A percentile compares a stretch with the other conserved stretches of the same genome.
Evolutionary conservation across 2,888 invertebrate genomes (phyloP).

Genomic region (Philaethria dido): DNA sequence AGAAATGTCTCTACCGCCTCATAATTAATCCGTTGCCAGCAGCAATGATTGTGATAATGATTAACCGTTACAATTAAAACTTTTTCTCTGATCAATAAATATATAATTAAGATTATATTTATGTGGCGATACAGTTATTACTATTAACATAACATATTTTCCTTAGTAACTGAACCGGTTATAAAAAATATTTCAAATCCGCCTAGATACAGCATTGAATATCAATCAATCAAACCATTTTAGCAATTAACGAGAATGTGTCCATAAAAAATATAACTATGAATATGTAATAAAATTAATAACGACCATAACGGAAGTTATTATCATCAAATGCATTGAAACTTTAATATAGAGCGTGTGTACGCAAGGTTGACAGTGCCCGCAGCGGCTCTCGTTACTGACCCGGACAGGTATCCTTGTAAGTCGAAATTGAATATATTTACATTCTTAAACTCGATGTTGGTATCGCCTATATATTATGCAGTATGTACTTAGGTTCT

Average conservation of each 20-base stretch:
- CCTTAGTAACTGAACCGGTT: conserved; percentile 2
- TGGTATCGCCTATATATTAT: conserved; percentile 9
- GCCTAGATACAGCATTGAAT: not conserved
- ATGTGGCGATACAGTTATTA: not conserved
- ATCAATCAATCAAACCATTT: not conserved
- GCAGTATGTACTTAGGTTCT: not conserved
- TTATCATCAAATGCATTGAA: conserved; percentile 9
- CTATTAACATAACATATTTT: not conserved
- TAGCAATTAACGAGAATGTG: not conserved
- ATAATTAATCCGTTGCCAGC: no score
- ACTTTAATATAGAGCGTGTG: conserved; percentile 4
- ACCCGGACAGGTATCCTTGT: conserved; percentile 25
- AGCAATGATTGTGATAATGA: no score
- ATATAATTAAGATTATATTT: not conserved
- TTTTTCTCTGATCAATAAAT: not conserved
- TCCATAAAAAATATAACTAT: not conserved
- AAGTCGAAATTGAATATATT: conserved; percentile 21
- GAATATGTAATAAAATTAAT: not conserved
- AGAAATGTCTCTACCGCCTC: no score
- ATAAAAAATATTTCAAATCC: not conserved
- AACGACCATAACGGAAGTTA: conserved; percentile 4
- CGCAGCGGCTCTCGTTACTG: conserved; percentile 17
- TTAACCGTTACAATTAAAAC: not conserved
- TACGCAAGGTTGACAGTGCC: conserved; percentile 14
- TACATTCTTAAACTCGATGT: conserved; percentile 4